Evolutionary conservation across 92 coral and sea anemone genomes (phyloP).

Genomic region (Bergia puertoricense): DNA sequence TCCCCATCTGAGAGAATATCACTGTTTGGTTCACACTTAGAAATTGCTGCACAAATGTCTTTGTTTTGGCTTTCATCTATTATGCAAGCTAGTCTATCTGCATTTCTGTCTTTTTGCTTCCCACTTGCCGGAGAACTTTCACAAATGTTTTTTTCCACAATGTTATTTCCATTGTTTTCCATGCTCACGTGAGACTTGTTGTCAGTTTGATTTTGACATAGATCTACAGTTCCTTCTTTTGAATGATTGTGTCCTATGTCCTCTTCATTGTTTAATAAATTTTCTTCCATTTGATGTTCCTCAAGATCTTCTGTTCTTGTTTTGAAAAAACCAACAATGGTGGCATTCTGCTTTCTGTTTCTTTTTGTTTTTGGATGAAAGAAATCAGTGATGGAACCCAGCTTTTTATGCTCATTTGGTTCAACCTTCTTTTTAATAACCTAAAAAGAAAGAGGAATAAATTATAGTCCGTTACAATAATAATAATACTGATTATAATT

Average conservation of each 20-base stretch:
- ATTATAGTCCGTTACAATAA: neutral
- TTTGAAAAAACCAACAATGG: constrained; percentile 9
- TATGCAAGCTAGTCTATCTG: neutral
- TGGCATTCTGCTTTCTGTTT: constrained; percentile 1
- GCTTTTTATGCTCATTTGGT: constrained; percentile 2
- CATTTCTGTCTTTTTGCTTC: neutral
- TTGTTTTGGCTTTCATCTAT: neutral
- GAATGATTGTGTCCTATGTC: neutral
- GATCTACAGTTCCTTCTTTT: neutral
- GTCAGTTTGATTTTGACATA: neutral
- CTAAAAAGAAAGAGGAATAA: neutral
- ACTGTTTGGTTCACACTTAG: neutral
- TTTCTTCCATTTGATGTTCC: neutral
- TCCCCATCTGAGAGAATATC: constrained; percentile 19
- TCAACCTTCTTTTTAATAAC: neutral
- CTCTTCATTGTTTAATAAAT: neutral
- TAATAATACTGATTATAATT: neutral
- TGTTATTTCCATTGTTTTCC: neutral
- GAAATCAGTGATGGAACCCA: constrained; percentile 8
- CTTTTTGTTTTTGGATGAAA: constrained; percentile 12
- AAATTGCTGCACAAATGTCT: neutral
- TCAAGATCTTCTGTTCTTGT: neutral
- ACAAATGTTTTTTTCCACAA: neutral
- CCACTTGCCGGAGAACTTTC: neutral
- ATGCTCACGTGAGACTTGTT: neutral